Base-by-base conservation (phyloP, 2,113 vertebrate genomes). In the Megaleporinus macrocephalus region DNA sequence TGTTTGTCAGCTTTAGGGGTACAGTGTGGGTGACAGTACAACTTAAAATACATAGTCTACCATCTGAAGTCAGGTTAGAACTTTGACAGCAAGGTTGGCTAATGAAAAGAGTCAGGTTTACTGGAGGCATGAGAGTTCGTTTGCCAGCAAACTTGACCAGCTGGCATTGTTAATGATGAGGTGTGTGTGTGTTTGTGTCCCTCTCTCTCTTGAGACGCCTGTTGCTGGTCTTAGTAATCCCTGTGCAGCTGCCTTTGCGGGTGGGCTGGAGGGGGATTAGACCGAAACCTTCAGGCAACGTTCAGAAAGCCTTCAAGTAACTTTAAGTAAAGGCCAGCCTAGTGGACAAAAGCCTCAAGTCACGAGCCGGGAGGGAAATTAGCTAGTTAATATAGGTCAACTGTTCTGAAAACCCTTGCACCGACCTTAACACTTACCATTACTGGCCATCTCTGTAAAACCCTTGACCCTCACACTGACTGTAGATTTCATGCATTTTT, bases 201-300 rank as follows among this genome's bases (percentile, higher is more conserved):
- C 89, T 89, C 83, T 83, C 55, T 84, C 18, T 49, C 47, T 76
- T n/a, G 83, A 82, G 81, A 76, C 82, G 76, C 86, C 84, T 85
- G 59, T 49, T 82, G 63, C 86, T 84, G 81, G 77, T 53, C 70
- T 47, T 80, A 76, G 63, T 91, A 93, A 93, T 93, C 92, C 88
- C 59, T 18, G 6, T 82, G 66, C 83, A 76, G 77, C 69, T 51
- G 36, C 65, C 79, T 44, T 78, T 55, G 85, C 89, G 86, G 90
- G 83, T 78, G 80, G 78, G 26, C 65, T 82, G 30, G 15, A 73
- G 0, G 75, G 83, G 85, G 88, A 87, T 89, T 91, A 86, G 78
- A 81, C 68, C 76, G 55, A 87, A 89, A 88, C 86, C 83, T 87
- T 80, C 27, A 44, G 76, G 85, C 76, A 65, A 81, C 77, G 61